These are phyloP conservation scores for Corythaixoides concolor DNA, from an alignment of 2,113 vertebrate species.

Conservation along the genomic window DNA sequence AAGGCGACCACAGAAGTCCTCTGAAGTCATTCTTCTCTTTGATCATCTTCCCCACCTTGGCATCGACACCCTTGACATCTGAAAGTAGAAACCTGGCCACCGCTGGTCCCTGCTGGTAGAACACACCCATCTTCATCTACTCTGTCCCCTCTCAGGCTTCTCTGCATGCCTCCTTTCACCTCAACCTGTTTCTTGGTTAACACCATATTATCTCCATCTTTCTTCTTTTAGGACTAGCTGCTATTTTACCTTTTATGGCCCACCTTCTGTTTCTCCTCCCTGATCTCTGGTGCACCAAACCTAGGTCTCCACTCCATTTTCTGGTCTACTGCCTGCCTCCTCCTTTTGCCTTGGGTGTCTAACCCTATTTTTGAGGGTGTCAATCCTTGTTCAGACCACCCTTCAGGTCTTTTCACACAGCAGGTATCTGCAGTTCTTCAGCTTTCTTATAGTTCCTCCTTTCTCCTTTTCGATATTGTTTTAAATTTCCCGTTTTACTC, in stretches of 20 bases:
- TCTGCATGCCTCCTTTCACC: not conserved
- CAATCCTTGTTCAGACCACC: not conserved
- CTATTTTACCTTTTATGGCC: not conserved
- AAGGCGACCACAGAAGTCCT: not conserved
- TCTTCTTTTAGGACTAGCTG: not conserved
- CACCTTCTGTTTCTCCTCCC: not conserved
- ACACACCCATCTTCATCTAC: not conserved
- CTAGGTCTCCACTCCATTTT: not conserved
- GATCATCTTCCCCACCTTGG: not conserved
- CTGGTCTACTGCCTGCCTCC: not conserved
- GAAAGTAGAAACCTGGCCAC: not conserved
- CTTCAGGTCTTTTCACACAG: not conserved
- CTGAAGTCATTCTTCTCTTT: not conserved
- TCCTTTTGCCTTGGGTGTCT: not conserved
- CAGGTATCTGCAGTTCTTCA: not conserved
- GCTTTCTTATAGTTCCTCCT: not conserved
- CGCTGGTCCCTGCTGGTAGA: not conserved
- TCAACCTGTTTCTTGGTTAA: not conserved
- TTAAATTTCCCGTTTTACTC: not conserved
- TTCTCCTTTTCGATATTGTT: not conserved
- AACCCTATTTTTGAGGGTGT: not conserved
- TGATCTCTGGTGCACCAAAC: not conserved
- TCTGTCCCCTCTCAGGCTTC: not conserved
- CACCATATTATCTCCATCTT: not conserved
- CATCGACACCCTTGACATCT: not conserved